These are phyloP conservation scores for Rhagoletis pomonella DNA, from an alignment of 1,140 invertebrate species.

Conservation along the genomic window DNA sequence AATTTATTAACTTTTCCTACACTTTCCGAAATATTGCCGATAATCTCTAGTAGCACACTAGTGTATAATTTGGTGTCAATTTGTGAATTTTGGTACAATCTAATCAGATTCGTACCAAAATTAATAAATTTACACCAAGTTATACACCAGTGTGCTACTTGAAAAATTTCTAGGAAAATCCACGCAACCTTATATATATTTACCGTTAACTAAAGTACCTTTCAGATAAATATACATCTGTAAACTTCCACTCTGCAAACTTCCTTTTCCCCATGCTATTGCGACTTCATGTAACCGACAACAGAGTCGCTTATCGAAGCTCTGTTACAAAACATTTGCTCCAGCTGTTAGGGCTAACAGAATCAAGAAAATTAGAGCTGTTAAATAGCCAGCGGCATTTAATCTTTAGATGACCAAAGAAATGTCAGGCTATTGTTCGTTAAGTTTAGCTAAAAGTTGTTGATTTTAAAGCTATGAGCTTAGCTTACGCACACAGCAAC, in stretches of 20 bases:
- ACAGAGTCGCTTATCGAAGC: background rate
- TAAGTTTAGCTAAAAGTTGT: background rate
- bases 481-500: background rate
- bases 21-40: too few species aligned
- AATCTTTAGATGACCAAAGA: background rate
- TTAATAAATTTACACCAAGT: too few species aligned
- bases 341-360: background rate
- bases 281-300: background rate
- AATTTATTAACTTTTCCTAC: too few species aligned
- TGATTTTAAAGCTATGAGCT: background rate
- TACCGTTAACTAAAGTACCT: too few species aligned
- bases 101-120: too few species aligned
- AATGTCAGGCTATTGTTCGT: background rate
- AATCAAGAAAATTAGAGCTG: background rate
- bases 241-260: conserved; percentile 13
- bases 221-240: background rate
- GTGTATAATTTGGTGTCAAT: background rate
- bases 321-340: background rate
- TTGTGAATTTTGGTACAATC: too few species aligned
- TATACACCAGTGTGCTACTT: too few species aligned
- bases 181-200: background rate
- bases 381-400: background rate
- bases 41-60: too few species aligned
- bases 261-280: background rate
- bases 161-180: background rate